Evolutionary conservation across 2,113 vertebrate species (phyloP), one percentile per base, ranked within the genome.

Genomic region (Lethenteron reissneri): DNA sequence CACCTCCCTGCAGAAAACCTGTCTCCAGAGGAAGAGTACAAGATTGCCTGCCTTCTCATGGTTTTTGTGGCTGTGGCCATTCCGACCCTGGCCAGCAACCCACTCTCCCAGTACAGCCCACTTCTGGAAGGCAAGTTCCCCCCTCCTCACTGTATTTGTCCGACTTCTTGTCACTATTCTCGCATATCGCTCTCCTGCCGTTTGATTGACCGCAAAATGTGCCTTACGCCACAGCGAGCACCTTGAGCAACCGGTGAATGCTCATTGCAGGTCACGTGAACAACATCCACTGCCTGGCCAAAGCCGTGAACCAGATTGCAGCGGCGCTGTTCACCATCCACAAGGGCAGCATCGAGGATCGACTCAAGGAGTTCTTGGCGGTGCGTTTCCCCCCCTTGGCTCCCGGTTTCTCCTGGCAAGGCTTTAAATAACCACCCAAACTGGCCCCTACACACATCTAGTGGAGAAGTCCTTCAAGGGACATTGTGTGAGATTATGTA

Each of bases 341-440:
- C 81, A 82, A 81, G 72, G 88, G 86, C 77, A 90, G 90, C 78
- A 88, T 94, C 1, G 85, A 92, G 80, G 83, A 78, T 4, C 89
- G 95, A 58, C 87, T 97, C 11, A 87, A 87, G 75, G 90, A 95
- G 72, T 95, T 95, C 77, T 82, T 97, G 69, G 72, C 85, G 85
- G 89, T 94, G 72, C 81, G 85, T 11, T 41, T 10, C 21, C 70
- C 19, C 12, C 19, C 21, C 11, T 57, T 41, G 41, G 41, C 41
- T 41, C 41, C 41, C 41, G 41, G 41, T 41, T 41, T 41, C 5
- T 41, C 41, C 41, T 41, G 41, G 41, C 41, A 41, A 41, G 41
- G 41, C 41, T 41, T 41, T 41, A 41, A 41, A 7, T 41, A 41
- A 41, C 41, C 41, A 41, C 41, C 41, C 41, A 41, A 41, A 41